Evolutionary conservation across 2,888 invertebrate species (phyloP), one percentile per base, ranked within the genome.

Genomic region (Lycocerus yunnanus): DNA sequence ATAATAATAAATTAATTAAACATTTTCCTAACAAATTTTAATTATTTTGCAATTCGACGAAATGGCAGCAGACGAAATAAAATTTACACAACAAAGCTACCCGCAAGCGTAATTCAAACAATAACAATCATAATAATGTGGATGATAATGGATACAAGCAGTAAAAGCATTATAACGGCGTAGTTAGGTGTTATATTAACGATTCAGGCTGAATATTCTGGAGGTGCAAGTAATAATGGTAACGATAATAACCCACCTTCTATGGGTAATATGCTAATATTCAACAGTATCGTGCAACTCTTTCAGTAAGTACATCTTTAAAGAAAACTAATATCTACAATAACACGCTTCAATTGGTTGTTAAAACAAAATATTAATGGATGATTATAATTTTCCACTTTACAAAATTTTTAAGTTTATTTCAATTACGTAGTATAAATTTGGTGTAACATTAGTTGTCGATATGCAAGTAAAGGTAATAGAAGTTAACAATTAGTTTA

Each of bases 141-240:
- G 58, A 71, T 67, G 66, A 71, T 75, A 77, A 74, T 73, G 70
- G 71, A 70, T 77, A 78, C 78, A 78, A 76, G 78, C 76, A 75
- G 77, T 78, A 78, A 78, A 72, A 69, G 27, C 76, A 77, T 77
- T 75, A 74, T 65, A 69, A 74, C 76, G 68, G 73, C 66, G 77
- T 72, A 69, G 72, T 72, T 58, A 67, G 69, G 72, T 77, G 71
- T 73, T 74, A 66, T 66, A 75, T 75, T 77, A 75, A 72, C 75
- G 65, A 73, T 75, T 77, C 67, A 65, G 72, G 66, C 65, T 68
- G 76, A 67, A 76, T 70, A 70, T 58, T 70, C 70, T 75, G 65
- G 76, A 76, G 71, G 76, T 73, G 72, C 75, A 63, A 73, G 73
- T 68, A 68, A 68, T 73, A 76, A 73, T 73, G 63, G 60, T 20